Evolutionary conservation across 1,140 invertebrate species (phyloP).

Genomic region (Drosophila arizonae): DNA sequence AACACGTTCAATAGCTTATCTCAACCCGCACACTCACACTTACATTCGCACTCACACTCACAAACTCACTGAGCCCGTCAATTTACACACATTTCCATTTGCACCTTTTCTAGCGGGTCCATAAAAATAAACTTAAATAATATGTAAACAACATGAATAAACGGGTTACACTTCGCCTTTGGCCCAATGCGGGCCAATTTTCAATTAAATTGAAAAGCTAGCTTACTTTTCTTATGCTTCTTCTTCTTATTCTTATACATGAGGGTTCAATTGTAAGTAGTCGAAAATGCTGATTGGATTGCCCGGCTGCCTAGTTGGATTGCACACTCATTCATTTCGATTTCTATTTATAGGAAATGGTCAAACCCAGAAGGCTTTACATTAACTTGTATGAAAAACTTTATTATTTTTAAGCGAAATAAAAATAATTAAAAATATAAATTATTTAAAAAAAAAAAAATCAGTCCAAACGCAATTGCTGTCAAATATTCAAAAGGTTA

Average conservation of each 20-base stretch:
- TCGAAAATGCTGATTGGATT: constrained; percentile 17
- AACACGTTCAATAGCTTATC: constrained; percentile 50
- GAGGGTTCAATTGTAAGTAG: constrained; percentile 7
- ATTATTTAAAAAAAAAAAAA: no score
- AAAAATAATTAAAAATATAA: no score
- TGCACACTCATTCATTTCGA: constrained; percentile 20
- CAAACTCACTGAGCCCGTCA: constrained; percentile 14
- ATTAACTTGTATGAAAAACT: no score
- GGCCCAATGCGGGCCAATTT: constrained; percentile 67
- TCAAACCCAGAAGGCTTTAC: background rate
- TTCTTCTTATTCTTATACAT: background rate
- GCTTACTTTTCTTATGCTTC: background rate
- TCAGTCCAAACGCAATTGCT: no score
- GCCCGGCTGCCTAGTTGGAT: constrained; percentile 25
- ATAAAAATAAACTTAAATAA: constrained; percentile 76
- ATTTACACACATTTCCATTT: constrained; percentile 41
- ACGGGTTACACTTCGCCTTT: constrained; percentile 44
- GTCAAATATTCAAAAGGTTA: no score
- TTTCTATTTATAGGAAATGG: constrained; percentile 31
- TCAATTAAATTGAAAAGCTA: constrained; percentile 59
- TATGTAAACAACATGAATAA: constrained; percentile 62
- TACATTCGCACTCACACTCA: constrained; percentile 32
- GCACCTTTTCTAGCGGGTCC: constrained; percentile 31
- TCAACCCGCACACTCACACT: constrained; percentile 50
- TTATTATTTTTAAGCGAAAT: no score